Evolutionary conservation across 2,888 invertebrate genomes (phyloP), one percentile per base, ranked within the genome.

Genomic region (Apamea epomidion): DNA sequence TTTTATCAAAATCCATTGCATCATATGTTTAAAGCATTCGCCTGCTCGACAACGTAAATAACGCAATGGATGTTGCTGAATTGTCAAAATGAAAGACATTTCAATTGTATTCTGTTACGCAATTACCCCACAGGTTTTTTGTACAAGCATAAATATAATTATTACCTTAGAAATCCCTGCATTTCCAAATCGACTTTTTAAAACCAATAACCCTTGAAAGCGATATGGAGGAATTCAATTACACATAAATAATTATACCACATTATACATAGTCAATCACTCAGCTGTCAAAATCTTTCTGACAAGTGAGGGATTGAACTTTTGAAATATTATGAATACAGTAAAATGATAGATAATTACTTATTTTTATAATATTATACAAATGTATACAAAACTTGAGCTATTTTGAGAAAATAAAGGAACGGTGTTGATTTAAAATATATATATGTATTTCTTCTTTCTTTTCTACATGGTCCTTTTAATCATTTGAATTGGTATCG

Each of bases 221-320:
- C 37, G 32, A 70, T 25, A 29, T 62, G 42, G 48, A 62, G 42
- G n/a, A 54, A 60, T 73, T 58, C 45, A 80, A 84, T 60, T 51
- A 42, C 32, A 65, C 18, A 7, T 67, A 58, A 12, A 37, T 48
- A 71, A 71, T 65, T 76, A 74, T 69, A 69, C 78, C 69, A 37
- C n/a, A 60, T 16, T 25, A 37, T 14, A 58, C 16, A 37, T 60
- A 65, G 64, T 76, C 54, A 86, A 84, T 85, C 81, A 80, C 86
- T 89, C 88, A 88, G 77, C 80, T 88, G 88, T 88, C 88, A 88
- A 86, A 90, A 71, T 10, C 14, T 37, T 75, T 88, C 90, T 88
- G 88, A 88, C 88, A 84, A 78, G 81, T 84, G 84, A 86, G 88
- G 14, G 77, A 86, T 88, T 84, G 1, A 60, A 77, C 74, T 84